Conservation (phyloP, 2,888 invertebrate genomes). For the Thalpophila matura region DNA sequence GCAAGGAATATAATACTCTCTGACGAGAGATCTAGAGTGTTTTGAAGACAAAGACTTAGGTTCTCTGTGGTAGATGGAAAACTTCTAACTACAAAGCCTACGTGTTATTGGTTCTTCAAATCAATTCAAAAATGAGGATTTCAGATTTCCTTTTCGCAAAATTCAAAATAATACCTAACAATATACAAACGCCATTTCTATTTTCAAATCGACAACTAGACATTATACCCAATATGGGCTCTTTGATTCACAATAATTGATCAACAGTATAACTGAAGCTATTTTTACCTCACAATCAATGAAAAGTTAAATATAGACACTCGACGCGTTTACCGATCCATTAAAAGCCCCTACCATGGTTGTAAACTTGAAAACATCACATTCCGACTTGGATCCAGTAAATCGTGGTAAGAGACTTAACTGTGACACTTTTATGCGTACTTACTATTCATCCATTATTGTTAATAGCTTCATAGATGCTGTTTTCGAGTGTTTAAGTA, state of each 20-base stretch:
- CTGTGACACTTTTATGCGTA: slow-evolving; percentile 78
- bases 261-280: slow-evolving; percentile 35
- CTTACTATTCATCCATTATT: slow-evolving; percentile 76
- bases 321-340: slow-evolving; percentile 66
- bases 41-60: too few species aligned
- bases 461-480: slow-evolving; percentile 81
- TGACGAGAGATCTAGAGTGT: too few species aligned
- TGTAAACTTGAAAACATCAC: slow-evolving; percentile 70
- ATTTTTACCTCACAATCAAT: slow-evolving; percentile 61
- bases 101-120: too few species aligned
- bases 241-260: slow-evolving; percentile 39
- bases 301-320: slow-evolving; percentile 66
- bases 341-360: slow-evolving; percentile 64
- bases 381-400: slow-evolving; percentile 69
- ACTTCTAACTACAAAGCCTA: too few species aligned
- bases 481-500: slow-evolving; percentile 79
- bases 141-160: background rate
- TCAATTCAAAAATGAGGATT: background rate
- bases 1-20: too few species aligned
- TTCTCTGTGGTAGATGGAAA: too few species aligned
- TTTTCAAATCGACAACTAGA: slow-evolving; percentile 23
- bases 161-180: slow-evolving; percentile 2
- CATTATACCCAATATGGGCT: slow-evolving; percentile 29
- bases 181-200: slow-evolving; percentile 28
- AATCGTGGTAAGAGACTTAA: slow-evolving; percentile 74